phyloP scores from a whole-genome alignment of 2,113 vertebrate genomes.

The Entosphenus tridentatus region DNA sequence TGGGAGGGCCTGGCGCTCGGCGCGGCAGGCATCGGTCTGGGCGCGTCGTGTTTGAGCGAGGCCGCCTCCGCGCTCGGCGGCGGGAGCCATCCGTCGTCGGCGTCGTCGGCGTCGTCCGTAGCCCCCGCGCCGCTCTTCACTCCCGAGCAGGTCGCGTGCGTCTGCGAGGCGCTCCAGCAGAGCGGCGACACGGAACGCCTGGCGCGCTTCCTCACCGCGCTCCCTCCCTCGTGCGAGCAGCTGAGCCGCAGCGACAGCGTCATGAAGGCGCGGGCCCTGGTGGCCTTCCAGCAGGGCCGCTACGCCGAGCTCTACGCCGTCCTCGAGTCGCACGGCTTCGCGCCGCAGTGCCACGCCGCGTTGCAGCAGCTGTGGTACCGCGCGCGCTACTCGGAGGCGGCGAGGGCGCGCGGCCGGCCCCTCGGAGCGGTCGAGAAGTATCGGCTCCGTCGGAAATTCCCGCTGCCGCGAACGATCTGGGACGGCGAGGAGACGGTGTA shows the following conservation, averaged over 20 bases:
- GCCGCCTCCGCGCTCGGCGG: background rate
- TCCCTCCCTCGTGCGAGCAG: constrained; percentile 66
- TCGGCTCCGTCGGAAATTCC: constrained; percentile 87
- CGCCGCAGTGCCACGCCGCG: constrained; percentile 66
- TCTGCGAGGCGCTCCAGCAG: constrained; percentile 94
- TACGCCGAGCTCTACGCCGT: constrained; percentile 92
- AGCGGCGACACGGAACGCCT: constrained; percentile 93
- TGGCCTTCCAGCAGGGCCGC: constrained; percentile 88
- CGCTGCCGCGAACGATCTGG: constrained; percentile 93
- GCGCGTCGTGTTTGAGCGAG: background rate
- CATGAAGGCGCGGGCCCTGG: constrained; percentile 84
- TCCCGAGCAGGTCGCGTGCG: constrained; percentile 91
- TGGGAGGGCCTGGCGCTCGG: too few species aligned
- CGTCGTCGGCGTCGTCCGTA: constrained; percentile 24
- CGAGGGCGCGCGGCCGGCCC: constrained; percentile 81
- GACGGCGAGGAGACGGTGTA: constrained; percentile 99
- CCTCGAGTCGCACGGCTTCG: constrained; percentile 90
- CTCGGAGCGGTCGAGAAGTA: constrained; percentile 98
- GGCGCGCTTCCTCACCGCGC: constrained; percentile 86
- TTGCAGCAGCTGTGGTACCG: constrained; percentile 98
- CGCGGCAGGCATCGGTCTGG: too few species aligned
- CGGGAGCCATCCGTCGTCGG: constrained; percentile 30
- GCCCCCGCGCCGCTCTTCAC: constrained; percentile 62
- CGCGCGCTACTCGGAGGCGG: constrained; percentile 87
- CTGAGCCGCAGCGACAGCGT: constrained; percentile 96